phyloP scores from a whole-genome alignment of 2,888 invertebrate genomes.

The Dexiosoma caninum region DNA sequence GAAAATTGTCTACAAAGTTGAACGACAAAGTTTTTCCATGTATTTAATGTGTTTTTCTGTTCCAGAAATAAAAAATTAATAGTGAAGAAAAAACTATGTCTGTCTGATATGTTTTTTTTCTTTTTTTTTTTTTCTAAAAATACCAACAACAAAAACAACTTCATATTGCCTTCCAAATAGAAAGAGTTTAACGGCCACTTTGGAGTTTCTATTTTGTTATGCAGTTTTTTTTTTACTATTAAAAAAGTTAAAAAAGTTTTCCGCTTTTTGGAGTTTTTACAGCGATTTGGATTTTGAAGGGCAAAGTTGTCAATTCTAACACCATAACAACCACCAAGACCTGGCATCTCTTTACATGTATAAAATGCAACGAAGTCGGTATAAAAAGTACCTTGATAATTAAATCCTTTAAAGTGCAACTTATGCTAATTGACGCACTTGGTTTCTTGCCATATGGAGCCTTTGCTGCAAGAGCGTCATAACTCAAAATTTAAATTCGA shows the following conservation, averaged over 20 bases:
- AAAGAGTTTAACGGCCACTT: conserved; percentile 12
- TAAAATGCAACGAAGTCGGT: not conserved
- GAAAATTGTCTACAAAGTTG: conserved; percentile 58
- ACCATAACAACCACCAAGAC: conserved; percentile 44
- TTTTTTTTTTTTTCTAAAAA: not conserved
- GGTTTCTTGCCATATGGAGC: too few relatives aligned
- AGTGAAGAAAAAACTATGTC: conserved; percentile 16
- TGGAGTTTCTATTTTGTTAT: not conserved
- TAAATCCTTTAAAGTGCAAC: too few relatives aligned
- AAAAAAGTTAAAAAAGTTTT: conserved; percentile 17
- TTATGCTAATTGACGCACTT: too few relatives aligned
- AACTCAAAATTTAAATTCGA: too few relatives aligned
- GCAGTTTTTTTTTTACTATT: conserved; percentile 14
- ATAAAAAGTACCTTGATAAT: not conserved
- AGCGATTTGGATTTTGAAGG: conserved; percentile 33
- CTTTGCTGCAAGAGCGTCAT: too few relatives aligned
- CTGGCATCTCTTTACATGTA: not conserved
- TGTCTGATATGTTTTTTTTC: conserved; percentile 10
- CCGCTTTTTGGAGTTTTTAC: not conserved
- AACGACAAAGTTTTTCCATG: conserved; percentile 60
- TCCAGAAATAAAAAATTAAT: not conserved
- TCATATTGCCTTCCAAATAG: conserved; percentile 30
- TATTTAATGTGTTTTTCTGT: conserved; percentile 49
- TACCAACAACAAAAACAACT: not conserved
- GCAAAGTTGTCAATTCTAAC: conserved; percentile 53